Evolutionary conservation across 1,140 invertebrate species (phyloP), one percentile per base, ranked within the genome.

Genomic region (Acyrthosiphon pisum): DNA sequence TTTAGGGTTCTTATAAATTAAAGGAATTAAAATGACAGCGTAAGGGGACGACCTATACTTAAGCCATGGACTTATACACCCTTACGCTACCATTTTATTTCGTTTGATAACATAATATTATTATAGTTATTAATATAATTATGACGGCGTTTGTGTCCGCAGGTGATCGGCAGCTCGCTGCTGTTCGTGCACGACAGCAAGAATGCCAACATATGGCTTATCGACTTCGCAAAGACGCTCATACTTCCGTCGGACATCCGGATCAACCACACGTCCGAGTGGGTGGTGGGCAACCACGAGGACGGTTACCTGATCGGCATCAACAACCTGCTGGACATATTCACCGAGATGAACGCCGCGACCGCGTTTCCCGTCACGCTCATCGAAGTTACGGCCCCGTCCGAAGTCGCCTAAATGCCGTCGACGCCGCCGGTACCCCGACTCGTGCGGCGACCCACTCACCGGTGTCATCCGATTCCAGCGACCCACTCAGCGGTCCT

Each of bases 271-370:
- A 96, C 97, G 93, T 96, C 96, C 20, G 96, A 97, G 81, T 99
- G 99, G 99, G 97, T 97, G 94, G 98, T 99, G 56, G 99, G 99
- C n/a, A 99, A 99, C 95, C 98, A 99, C 94, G 99, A 99, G 96
- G 99, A 99, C 95, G 99, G 99, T 50, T 99, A 99, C 95, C 96
- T 99, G 91, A 97, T 98, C 94, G 99, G 99, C 76, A 96, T 99
- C 23, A 97, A 99, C 95, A 99, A 99, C 96, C 95, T 99, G 88
- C 98, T 99, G 94, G 97, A 98, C 93, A 97, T 99, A 94, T 98
- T 98, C 94, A 96, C 96, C 94, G 96, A 96, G 35, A 95, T 97
- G 94, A 94, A 95, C 48, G 94, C 95, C 91, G 94, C 95, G 92
- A 94, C 94, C 94, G 44, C 68, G 76, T 93, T 93, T 14, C 94